phyloP scores from a whole-genome alignment of 1,140 invertebrate genomes.

The Apis dorsata region DNA sequence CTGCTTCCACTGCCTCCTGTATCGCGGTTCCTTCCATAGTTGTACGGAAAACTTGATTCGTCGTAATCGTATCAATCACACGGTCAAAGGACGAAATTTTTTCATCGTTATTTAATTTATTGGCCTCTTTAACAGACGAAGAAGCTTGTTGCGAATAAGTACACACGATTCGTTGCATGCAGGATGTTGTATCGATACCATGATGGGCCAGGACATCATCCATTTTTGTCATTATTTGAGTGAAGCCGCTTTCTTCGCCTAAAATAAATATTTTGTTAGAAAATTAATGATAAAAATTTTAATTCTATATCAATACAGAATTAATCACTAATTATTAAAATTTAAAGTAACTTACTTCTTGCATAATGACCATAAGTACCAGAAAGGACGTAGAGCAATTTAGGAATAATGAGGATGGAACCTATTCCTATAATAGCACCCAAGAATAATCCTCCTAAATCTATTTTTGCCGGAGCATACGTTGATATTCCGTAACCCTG shows the following conservation, averaged over 20 bases:
- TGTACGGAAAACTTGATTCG: slow-evolving; percentile 86
- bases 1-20: slow-evolving; percentile 87
- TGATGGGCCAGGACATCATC: slow-evolving; percentile 86
- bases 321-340: background rate
- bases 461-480: slow-evolving; percentile 88
- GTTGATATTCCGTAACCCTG: slow-evolving; percentile 80
- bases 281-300: no score
- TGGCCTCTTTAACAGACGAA: slow-evolving; percentile 59
- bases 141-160: slow-evolving; percentile 86
- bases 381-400: slow-evolving; percentile 86
- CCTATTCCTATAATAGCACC: slow-evolving; percentile 89
- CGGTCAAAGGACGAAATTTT: slow-evolving; percentile 84
- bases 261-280: background rate
- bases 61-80: slow-evolving; percentile 84
- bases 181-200: slow-evolving; percentile 89
- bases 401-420: slow-evolving; percentile 88
- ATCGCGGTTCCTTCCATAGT: slow-evolving; percentile 88
- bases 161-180: slow-evolving; percentile 89
- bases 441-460: slow-evolving; percentile 88
- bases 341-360: slow-evolving; percentile 82
- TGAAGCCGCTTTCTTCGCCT: slow-evolving; percentile 85
- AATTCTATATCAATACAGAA: background rate
- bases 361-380: slow-evolving; percentile 85
- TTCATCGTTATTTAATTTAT: slow-evolving; percentile 82
- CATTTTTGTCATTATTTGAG: slow-evolving; percentile 85